A percentile compares a stretch with the other conserved stretches of the same genome.
Evolutionary conservation across 2,888 invertebrate genomes (phyloP).

Genomic region (Maniola hyperantus): DNA sequence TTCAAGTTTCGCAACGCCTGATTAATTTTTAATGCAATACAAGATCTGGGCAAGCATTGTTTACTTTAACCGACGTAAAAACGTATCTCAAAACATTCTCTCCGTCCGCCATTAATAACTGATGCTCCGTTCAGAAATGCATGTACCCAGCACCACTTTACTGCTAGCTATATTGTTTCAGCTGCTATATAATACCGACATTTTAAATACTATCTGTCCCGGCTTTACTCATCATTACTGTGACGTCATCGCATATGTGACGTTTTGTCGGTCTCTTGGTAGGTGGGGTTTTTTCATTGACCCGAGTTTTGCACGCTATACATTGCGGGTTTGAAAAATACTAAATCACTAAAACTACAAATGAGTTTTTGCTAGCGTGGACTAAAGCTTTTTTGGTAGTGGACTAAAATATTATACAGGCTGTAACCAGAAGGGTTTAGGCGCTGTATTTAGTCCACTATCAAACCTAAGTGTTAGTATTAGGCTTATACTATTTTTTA

Average conservation of each 20-base stretch:
- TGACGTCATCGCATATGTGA: too few relatives aligned
- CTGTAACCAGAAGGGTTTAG: too few relatives aligned
- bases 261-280: too few relatives aligned
- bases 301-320: too few relatives aligned
- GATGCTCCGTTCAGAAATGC: conserved; percentile 35
- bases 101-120: conserved; percentile 32
- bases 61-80: conserved; percentile 8
- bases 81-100: conserved; percentile 19
- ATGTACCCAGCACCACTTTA: conserved; percentile 28
- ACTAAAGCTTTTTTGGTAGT: too few relatives aligned
- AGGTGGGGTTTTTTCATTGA: too few relatives aligned
- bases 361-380: too few relatives aligned
- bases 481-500: background rate
- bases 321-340: too few relatives aligned
- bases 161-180: conserved; percentile 3
- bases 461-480: background rate
- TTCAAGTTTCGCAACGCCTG: background rate
- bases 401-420: too few relatives aligned
- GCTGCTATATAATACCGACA: background rate
- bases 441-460: background rate
- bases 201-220: too few relatives aligned
- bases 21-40: conserved; percentile 9
- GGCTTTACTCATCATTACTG: too few relatives aligned
- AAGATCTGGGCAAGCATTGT: conserved; percentile 12
- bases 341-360: too few relatives aligned